Percentiles rank a stretch among this genome's conserved stretches.
These are phyloP conservation scores for Paedocypris micromegethes DNA, from an alignment of 2,797 vertebrate species.

Conservation along the genomic window DNA sequence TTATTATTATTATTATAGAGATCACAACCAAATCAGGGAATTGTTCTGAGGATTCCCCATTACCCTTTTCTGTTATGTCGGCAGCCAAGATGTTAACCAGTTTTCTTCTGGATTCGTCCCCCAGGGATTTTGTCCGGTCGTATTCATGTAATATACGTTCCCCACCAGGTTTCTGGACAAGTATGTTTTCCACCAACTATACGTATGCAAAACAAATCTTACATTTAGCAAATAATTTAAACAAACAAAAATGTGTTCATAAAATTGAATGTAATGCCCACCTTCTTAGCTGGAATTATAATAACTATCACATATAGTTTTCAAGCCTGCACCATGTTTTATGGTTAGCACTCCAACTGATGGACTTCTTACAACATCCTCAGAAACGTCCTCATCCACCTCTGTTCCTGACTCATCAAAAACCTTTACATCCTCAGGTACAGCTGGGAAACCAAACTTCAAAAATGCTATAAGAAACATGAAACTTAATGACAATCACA, in stretches of 20 bases:
- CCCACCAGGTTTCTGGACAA: conserved; percentile 33
- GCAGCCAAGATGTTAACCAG: conserved; percentile 47
- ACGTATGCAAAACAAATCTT: too few species aligned
- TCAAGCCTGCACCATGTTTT: too few species aligned
- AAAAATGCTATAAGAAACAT: not conserved
- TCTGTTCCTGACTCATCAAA: conserved; percentile 8
- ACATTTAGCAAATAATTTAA: too few species aligned
- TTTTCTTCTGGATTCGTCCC: conserved; percentile 43
- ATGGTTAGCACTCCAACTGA: too few species aligned
- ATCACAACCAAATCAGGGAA: too few species aligned
- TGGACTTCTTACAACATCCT: too few species aligned
- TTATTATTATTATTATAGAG: too few species aligned
- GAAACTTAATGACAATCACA: not conserved
- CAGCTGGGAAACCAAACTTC: conserved; percentile 1
- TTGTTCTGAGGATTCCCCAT: conserved; percentile 8
- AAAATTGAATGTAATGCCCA: too few species aligned
- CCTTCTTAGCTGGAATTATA: too few species aligned
- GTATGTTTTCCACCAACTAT: too few species aligned
- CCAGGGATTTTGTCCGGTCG: conserved; percentile 42
- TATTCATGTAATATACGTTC: conserved; percentile 41
- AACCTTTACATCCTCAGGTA: not conserved
- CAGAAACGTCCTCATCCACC: not conserved
- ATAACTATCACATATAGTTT: too few species aligned
- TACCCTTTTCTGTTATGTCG: conserved; percentile 45
- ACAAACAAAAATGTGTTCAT: too few species aligned